A percentile compares a stretch with the other conserved stretches of the same genome.
phyloP scores from a whole-genome alignment of 2,113 vertebrate species.

The Brachypodius melanocephalos region DNA sequence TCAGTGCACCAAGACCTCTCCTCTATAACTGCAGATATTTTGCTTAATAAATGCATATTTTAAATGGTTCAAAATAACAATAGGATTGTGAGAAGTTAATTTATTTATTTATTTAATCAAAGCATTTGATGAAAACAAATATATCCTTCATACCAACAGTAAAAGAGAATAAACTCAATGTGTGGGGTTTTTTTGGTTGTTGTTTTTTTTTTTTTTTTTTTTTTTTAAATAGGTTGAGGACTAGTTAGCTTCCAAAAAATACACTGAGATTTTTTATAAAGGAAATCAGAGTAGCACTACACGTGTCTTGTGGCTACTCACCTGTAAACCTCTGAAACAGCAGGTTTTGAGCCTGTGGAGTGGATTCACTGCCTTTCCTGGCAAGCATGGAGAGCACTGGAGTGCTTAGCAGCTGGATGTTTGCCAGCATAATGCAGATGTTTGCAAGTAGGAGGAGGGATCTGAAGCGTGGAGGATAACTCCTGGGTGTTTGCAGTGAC shows the following conservation, averaged over 20 bases:
- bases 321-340: rapidly evolving
- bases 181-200: no score
- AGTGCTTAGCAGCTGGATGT: not conserved
- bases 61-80: not conserved
- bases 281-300: not conserved
- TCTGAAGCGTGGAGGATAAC: not conserved
- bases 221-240: not conserved
- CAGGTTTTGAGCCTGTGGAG: not conserved
- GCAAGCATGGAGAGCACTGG: not conserved
- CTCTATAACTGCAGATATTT: not conserved
- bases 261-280: rapidly evolving
- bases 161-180: not conserved
- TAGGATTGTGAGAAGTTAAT: not conserved
- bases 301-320: not conserved
- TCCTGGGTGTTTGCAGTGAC: not conserved
- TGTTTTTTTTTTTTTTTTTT: no score
- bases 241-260: not conserved
- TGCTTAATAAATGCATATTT: not conserved
- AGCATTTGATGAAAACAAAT: not conserved
- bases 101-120: not conserved
- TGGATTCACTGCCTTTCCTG: not conserved
- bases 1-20: not conserved
- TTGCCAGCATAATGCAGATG: not conserved
- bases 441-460: not conserved
- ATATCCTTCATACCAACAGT: not conserved